Conservation (phyloP, 2,113 vertebrate species). For the cattle (Bos taurus) region DNA sequence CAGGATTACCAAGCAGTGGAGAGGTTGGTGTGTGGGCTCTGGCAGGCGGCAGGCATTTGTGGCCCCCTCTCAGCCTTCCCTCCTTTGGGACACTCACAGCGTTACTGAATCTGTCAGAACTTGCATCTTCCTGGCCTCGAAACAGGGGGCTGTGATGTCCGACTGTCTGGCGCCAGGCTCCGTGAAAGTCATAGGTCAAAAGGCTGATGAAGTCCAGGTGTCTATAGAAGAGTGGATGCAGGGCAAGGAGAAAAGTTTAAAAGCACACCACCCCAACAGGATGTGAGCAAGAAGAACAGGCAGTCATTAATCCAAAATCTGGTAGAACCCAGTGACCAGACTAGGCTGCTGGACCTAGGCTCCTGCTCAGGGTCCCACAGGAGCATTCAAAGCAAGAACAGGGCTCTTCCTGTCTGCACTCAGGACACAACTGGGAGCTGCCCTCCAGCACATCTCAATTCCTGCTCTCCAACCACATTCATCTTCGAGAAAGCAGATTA, state of each 20-base stretch:
- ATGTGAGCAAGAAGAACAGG: background rate
- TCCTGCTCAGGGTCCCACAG: background rate
- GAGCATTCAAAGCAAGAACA: background rate
- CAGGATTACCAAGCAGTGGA: background rate
- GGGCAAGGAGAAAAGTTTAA: background rate
- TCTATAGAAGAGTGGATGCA: conserved; percentile 61
- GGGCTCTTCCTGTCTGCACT: background rate
- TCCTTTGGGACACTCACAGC: conserved; percentile 70
- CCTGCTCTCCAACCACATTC: background rate
- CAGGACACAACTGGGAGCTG: background rate
- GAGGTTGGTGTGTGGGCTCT: background rate
- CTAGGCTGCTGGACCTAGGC: background rate
- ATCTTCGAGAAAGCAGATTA: background rate
- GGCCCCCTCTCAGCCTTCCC: background rate
- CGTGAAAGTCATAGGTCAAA: conserved; percentile 88
- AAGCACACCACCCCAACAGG: background rate
- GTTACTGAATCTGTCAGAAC: conserved; percentile 82
- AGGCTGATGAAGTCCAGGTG: conserved; percentile 86
- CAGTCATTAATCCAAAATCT: background rate
- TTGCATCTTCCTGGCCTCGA: conserved; percentile 69
- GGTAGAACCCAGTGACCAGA: accelerated
- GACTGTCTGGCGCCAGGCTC: conserved; percentile 81
- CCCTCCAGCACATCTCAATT: background rate
- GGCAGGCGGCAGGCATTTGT: background rate
- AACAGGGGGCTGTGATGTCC: conserved; percentile 89